A percentile compares a stretch with the other conserved stretches of the same genome.
Evolutionary conservation across 2,888 invertebrate species (phyloP).

Genomic region (Lagria hirta): DNA sequence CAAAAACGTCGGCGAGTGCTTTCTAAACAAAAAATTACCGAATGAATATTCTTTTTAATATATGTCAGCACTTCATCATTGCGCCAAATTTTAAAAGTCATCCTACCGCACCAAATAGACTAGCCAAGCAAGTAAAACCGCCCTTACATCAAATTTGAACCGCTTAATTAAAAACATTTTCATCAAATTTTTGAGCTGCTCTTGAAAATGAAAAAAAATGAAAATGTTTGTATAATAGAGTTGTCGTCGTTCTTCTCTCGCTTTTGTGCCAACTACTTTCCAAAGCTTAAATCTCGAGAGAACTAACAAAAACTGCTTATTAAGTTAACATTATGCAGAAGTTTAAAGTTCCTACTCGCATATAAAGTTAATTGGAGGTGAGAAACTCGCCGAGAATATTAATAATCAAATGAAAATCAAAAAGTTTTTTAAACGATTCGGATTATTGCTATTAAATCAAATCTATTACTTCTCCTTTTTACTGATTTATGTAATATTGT

Average conservation of each 20-base stretch:
- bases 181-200: too few relatives aligned
- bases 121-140: conserved; percentile 13
- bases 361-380: conserved; percentile 26
- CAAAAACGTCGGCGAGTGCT: conserved; percentile 7
- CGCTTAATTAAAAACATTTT: too few relatives aligned
- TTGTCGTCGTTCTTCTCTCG: too few relatives aligned
- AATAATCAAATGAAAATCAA: too few relatives aligned
- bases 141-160: too few relatives aligned
- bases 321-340: conserved; percentile 27
- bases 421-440: too few relatives aligned
- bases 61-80: conserved; percentile 16
- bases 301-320: conserved; percentile 26
- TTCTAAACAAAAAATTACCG: conserved; percentile 6
- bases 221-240: too few relatives aligned
- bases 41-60: conserved; percentile 11
- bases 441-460: too few relatives aligned
- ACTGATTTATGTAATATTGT: too few relatives aligned
- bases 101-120: conserved; percentile 12
- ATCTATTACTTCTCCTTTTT: too few relatives aligned
- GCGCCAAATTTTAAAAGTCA: conserved; percentile 14
- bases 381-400: conserved; percentile 22
- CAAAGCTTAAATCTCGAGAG: conserved; percentile 19
- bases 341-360: conserved; percentile 23
- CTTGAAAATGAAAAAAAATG: too few relatives aligned
- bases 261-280: conserved; percentile 20